These are phyloP conservation scores for Hippoglossus hippoglossus DNA, from an alignment of 2,797 vertebrate species.

Conservation along the genomic window DNA sequence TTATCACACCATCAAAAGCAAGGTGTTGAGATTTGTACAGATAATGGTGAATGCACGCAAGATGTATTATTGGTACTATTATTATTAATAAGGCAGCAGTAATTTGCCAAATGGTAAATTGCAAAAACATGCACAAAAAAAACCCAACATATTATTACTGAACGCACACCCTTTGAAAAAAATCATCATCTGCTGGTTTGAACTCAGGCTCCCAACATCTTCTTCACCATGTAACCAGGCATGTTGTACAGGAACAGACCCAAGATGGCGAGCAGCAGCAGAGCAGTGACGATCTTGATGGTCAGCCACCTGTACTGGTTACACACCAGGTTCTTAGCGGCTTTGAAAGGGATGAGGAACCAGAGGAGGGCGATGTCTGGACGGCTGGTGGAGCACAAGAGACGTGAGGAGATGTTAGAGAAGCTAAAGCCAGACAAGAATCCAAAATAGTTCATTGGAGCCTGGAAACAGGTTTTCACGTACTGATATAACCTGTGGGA, in stretches of 20 bases:
- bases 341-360: slow-evolving; percentile 95
- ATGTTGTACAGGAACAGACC: slow-evolving; percentile 96
- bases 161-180: slow-evolving; percentile 17
- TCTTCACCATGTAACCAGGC: slow-evolving; percentile 98
- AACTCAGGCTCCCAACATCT: slow-evolving; percentile 89
- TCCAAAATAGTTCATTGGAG: background rate
- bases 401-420: slow-evolving; percentile 12
- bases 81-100: background rate
- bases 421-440: background rate
- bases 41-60: slow-evolving; percentile 22
- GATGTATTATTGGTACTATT: background rate
- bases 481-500: background rate
- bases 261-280: slow-evolving; percentile 90
- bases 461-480: background rate
- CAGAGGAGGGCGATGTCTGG: slow-evolving; percentile 95
- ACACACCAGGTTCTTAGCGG: slow-evolving; percentile 90
- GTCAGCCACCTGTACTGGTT: slow-evolving; percentile 98
- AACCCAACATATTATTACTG: background rate
- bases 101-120: slow-evolving; percentile 24
- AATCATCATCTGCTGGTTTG: slow-evolving; percentile 1
- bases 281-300: slow-evolving; percentile 92
- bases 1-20: slow-evolving; percentile 24
- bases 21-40: slow-evolving; percentile 32
- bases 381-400: slow-evolving; percentile 84
- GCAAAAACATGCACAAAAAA: slow-evolving; percentile 37